Conservation (phyloP, 2,113 vertebrate species). For the Hyperoodon ampullatus region DNA sequence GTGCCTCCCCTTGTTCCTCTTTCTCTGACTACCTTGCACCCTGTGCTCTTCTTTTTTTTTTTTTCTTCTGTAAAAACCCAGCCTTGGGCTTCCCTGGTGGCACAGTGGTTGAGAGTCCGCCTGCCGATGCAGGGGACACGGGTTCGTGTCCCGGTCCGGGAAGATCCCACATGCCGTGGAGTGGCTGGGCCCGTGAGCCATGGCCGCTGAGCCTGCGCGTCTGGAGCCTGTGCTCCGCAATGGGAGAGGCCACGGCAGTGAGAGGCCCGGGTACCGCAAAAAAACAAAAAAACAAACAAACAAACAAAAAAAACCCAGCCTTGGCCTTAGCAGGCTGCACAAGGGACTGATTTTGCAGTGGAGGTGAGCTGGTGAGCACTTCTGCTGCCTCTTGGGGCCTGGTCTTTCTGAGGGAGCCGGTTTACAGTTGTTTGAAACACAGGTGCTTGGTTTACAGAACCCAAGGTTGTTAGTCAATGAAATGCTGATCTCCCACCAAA, state of each 20-base stretch:
- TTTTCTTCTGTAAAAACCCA: not conserved
- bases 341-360: not conserved
- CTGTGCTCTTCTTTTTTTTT: not conserved
- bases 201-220: too few relatives aligned
- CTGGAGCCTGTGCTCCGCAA: too few relatives aligned
- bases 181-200: too few relatives aligned
- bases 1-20: not conserved
- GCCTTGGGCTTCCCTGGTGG: not conserved
- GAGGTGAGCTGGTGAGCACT: not conserved
- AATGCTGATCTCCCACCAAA: constrained; percentile 19
- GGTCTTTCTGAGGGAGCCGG: not conserved
- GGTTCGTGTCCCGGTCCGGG: too few relatives aligned
- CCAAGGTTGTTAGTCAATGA: constrained; percentile 17
- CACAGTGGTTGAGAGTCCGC: too few relatives aligned
- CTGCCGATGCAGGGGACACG: too few relatives aligned
- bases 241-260: too few relatives aligned
- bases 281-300: too few relatives aligned
- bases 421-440: not conserved
- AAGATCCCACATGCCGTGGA: too few relatives aligned
- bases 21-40: not conserved
- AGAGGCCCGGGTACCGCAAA: too few relatives aligned
- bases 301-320: not conserved
- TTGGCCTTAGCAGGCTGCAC: not conserved
- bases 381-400: rapidly evolving
- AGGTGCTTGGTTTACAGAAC: constrained; percentile 53